A percentile compares a stretch with the other conserved stretches of the same genome.
These are phyloP conservation scores for Monodelphis domestica DNA, from an alignment of 2,797 vertebrate genomes.

Conservation along the genomic window DNA sequence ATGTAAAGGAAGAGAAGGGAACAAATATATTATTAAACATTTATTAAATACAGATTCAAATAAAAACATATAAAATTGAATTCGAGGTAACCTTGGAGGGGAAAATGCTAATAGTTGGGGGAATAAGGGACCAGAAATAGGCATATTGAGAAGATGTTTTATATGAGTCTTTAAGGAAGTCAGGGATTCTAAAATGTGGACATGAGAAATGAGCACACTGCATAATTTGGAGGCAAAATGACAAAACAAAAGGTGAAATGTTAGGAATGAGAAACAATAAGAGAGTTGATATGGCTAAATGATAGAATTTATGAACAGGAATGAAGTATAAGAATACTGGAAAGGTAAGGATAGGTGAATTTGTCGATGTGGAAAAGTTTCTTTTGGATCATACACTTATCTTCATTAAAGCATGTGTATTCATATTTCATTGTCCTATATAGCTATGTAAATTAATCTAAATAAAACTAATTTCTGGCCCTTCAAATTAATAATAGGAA, in stretches of 20 bases:
- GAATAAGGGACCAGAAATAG: not conserved
- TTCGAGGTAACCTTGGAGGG: not conserved
- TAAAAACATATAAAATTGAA: not conserved
- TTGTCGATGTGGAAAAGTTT: conserved; percentile 30
- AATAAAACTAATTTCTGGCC: not conserved
- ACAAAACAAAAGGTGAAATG: no score
- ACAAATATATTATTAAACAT: not conserved
- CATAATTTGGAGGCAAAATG: no score
- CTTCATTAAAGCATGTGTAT: not conserved
- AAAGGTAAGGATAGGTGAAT: not conserved
- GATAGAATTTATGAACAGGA: no score
- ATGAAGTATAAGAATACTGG: no score
- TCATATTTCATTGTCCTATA: not conserved
- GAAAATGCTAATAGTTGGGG: not conserved
- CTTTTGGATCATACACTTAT: conserved; percentile 4
- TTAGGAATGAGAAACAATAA: no score
- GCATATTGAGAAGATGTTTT: not conserved
- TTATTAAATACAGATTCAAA: not conserved
- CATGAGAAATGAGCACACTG: not conserved
- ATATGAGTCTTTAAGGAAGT: not conserved
- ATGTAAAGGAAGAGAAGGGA: not conserved
- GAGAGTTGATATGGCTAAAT: no score
- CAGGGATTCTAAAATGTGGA: not conserved
- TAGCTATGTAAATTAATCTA: conserved; percentile 12
- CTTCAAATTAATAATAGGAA: not conserved